Evolutionary conservation across 1,140 invertebrate species (phyloP).

Genomic region (Atopsyche davidsoni): DNA sequence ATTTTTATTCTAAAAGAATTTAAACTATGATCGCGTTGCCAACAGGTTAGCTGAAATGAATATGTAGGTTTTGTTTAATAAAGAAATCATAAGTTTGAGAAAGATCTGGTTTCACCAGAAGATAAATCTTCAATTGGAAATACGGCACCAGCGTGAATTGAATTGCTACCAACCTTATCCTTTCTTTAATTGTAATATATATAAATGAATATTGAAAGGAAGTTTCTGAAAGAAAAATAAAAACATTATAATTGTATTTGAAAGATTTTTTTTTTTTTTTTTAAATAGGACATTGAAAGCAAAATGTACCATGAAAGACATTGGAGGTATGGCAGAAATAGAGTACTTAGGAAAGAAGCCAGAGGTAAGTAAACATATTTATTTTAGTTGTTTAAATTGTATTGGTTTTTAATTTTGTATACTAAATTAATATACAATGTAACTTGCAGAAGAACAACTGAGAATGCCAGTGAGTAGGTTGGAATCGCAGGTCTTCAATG

Average conservation of each 20-base stretch:
- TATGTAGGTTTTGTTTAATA: too few species aligned
- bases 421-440: neutral
- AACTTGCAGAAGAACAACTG: conserved; percentile 52
- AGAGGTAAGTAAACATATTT: conserved; percentile 30
- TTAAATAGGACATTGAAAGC: conserved; percentile 65
- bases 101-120: too few species aligned
- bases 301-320: conserved; percentile 57
- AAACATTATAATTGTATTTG: neutral
- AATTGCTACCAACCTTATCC: neutral
- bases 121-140: too few species aligned
- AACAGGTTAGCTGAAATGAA: too few species aligned
- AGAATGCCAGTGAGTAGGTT: conserved; percentile 44
- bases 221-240: neutral
- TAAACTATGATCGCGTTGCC: too few species aligned
- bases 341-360: conserved; percentile 25
- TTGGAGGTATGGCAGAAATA: conserved; percentile 50
- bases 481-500: conserved; percentile 79
- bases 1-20: too few species aligned
- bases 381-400: conserved; percentile 2
- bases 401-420: conserved; percentile 5
- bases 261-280: conserved; percentile 10
- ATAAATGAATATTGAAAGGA: too few species aligned
- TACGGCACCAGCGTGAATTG: too few species aligned
- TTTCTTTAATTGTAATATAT: too few species aligned
- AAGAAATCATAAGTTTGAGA: too few species aligned